Percentiles rank a stretch among this genome's conserved stretches.
Evolutionary conservation across 2,113 vertebrate genomes (phyloP).

Genomic region (Calidris pugnax): DNA sequence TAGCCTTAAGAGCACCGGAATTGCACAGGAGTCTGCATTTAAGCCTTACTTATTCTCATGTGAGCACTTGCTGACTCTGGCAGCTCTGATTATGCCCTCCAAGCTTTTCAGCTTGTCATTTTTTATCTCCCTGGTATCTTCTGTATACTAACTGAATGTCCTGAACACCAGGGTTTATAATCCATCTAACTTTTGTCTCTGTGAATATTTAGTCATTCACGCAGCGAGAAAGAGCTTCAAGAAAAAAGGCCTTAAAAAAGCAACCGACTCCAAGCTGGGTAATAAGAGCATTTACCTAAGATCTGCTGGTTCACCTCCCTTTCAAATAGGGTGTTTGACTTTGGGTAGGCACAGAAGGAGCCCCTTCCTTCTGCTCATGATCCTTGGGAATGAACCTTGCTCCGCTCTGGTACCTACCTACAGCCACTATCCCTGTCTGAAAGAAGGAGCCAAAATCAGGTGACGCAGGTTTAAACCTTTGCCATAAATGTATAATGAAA

Average conservation of each 20-base stretch:
- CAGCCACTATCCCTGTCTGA: not conserved
- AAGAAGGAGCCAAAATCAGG: not conserved
- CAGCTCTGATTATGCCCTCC: not conserved
- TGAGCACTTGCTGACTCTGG: not conserved
- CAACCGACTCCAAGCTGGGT: not conserved
- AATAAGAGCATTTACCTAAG: not conserved
- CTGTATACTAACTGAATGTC: not conserved
- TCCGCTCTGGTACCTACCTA: not conserved
- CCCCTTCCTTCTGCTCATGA: not conserved
- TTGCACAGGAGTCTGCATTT: not conserved
- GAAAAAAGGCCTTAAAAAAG: not conserved
- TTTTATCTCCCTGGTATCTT: not conserved
- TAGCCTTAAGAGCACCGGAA: fast-evolving
- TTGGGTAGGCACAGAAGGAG: not conserved
- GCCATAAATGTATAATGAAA: not conserved
- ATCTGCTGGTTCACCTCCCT: not conserved
- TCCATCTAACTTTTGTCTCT: not conserved
- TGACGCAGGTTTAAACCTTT: not conserved
- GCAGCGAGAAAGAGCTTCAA: not conserved
- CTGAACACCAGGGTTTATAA: not conserved
- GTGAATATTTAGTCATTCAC: not conserved
- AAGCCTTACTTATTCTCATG: not conserved
- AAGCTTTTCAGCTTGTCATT: not conserved
- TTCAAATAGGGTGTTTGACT: not conserved
- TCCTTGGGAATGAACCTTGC: not conserved